Base-by-base conservation (phyloP, 1,140 invertebrate genomes). In the Nephila pilipes region DNA sequence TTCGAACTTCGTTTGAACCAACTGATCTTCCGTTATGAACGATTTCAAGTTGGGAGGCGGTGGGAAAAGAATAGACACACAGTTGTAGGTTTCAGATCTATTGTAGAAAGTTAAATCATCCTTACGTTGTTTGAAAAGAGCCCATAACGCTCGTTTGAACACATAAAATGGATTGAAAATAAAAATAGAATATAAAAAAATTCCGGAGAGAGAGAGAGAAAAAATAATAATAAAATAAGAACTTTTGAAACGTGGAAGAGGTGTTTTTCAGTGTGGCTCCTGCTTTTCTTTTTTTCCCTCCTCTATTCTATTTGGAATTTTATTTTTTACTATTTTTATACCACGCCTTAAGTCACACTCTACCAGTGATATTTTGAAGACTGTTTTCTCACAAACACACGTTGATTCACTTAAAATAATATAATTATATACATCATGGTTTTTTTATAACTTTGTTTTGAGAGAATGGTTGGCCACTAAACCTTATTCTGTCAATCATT, bases 51-150 rank as follows among this genome's bases (percentile, higher is more conserved):
- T 32, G 65, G 29, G 25, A 16, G 29, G n/a, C 29, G 29, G 65
- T 16, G 65, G 14, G 25, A 16, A 69, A 32, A 69, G 65, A 69
- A 69, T 69, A 32, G 65, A 69, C 65, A 69, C 25, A 2, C 65
- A 69, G 65, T 69, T 69, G 65, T 69, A 69, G 29, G 65, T 69
- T 69, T 69, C 65, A 69, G n/a, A 60, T 60, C 75, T 38, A 90
- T 90, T 90, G 88, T 79, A 36, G 88, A 90, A 90, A 90, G 88
- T 90, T 90, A 90, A 90, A 90, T 90, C 88, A 90, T 46, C 88
- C 88, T 90, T 80, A 32, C 29, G 58, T 81, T 90, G 88, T 90
- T 90, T 90, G 88, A 90, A 90, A 81, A 46, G 29, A n/a, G 18
- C 55, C 46, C 63, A 90, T 81, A 90, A 90, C 75, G 88, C 88